phyloP scores from a whole-genome alignment of 1,140 invertebrate species.

The Pseudomyrmex sp. region DNA sequence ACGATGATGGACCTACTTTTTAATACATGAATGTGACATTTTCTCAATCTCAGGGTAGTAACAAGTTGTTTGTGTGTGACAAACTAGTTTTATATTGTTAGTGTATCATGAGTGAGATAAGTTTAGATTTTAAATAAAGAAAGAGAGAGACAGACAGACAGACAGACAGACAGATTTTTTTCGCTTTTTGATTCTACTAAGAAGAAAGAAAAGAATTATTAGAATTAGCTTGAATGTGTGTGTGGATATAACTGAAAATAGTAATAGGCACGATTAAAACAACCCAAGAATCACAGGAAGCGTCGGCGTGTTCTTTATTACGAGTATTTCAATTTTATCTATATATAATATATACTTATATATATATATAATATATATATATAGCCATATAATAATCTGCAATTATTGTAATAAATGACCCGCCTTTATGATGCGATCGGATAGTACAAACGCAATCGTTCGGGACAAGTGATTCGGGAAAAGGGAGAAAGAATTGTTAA shows the following conservation, averaged over 20 bases:
- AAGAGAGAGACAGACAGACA: too few relatives aligned
- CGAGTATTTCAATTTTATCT: slow-evolving; percentile 82
- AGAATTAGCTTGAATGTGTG: too few relatives aligned
- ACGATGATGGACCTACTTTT: slow-evolving; percentile 91
- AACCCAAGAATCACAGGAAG: slow-evolving; percentile 79
- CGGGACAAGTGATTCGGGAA: not conserved
- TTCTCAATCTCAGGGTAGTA: not conserved
- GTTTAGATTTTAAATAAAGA: too few relatives aligned
- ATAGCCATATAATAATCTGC: slow-evolving; percentile 83
- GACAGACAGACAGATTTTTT: not conserved
- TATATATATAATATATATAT: slow-evolving; percentile 78
- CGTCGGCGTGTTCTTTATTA: slow-evolving; percentile 84
- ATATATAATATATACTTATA: slow-evolving; percentile 81
- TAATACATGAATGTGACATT: slow-evolving; percentile 77
- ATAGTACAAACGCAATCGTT: slow-evolving; percentile 68
- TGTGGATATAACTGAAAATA: too few relatives aligned
- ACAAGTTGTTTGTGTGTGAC: slow-evolving; percentile 38
- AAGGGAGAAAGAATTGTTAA: not conserved
- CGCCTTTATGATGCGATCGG: slow-evolving; percentile 75
- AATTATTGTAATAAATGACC: slow-evolving; percentile 82
- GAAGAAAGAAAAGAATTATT: not conserved
- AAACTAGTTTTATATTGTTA: slow-evolving; percentile 19
- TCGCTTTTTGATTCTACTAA: not conserved
- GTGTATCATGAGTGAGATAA: not conserved
- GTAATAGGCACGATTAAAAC: slow-evolving; percentile 35